phyloP scores from a whole-genome alignment of 2,888 invertebrate species.

The Trachelus iudaicus region DNA sequence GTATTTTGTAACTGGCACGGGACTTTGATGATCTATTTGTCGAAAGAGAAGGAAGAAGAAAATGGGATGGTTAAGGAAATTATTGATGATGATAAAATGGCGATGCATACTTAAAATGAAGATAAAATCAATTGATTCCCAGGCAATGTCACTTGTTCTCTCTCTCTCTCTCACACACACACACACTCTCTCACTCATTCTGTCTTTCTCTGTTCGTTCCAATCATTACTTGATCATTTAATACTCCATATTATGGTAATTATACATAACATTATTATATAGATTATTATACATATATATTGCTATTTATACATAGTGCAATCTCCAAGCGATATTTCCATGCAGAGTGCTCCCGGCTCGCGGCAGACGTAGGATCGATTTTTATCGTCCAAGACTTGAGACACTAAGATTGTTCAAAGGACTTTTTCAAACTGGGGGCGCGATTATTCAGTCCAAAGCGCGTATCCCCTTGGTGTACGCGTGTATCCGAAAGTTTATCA shows the following conservation, averaged over 20 bases:
- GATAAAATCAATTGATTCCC: conserved; percentile 4
- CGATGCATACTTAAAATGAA: conserved; percentile 33
- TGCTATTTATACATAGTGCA: conserved; percentile 53
- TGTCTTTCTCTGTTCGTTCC: not conserved
- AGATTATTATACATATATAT: conserved; percentile 37
- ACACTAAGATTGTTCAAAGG: not conserved
- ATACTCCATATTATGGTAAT: conserved; percentile 37
- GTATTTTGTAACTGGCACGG: conserved; percentile 34
- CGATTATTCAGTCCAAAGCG: not conserved
- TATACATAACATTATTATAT: conserved; percentile 28
- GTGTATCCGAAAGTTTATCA: not conserved
- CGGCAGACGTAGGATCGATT: conserved; percentile 1
- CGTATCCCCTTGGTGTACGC: not conserved
- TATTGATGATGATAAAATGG: conserved; percentile 6
- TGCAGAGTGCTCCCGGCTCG: conserved; percentile 21
- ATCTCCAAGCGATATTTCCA: conserved; percentile 47
- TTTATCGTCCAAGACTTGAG: not conserved
- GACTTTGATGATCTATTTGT: conserved; percentile 10
- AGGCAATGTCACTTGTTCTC: not conserved
- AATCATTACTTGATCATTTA: not conserved
- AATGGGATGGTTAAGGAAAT: not conserved
- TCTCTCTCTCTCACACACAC: not conserved
- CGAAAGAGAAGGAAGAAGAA: not conserved
- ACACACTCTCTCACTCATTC: not conserved
- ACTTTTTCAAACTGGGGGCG: not conserved